Base-by-base conservation (phyloP, 2,888 invertebrate genomes). In the Chirona hameri region DNA sequence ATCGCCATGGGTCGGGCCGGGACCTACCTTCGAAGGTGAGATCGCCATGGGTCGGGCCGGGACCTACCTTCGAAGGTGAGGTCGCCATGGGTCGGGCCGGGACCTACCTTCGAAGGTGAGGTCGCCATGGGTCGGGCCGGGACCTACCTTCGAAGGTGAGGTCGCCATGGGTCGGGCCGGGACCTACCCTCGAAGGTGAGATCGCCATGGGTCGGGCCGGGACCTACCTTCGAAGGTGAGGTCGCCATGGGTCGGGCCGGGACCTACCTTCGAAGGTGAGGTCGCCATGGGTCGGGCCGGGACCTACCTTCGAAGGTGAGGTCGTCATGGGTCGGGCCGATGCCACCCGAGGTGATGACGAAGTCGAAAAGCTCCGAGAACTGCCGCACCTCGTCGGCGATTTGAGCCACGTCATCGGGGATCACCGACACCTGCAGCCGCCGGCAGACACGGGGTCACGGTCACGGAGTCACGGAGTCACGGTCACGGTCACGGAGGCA, bases 151-250 rank as follows among this genome's bases (percentile, higher is more conserved):
- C 55, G 18, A 2, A 18, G 18, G 55, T 55, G 14, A 14, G 15
- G 55, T 14, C 55, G 55, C n/a, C 69, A 27, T 10, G 69, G 1
- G n/a, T 15, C 29, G 72, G 2, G 0, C 2, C 48, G 15, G 1
- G n/a, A 52, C 82, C 52, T 21, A 84, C 93, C 93, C 89, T 92
- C 91, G 88, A 92, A 93, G 1, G 93, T 94, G 85, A 93, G 89
- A 87, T 94, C 94, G 88, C 94, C 94, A 87, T 94, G 93, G 27
- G 94, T 94, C 1, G 93, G 93, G 24, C 94, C 94, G 84, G 94
- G 91, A 57, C 94, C 94, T 7, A 7, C 39, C 39, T 39, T 39
- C 39, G 39, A 39, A 39, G 2, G 39, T 39, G 39, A 39, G 39
- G 39, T 39, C 39, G 39, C 7, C 39, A 39, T 39, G 39, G 39